Evolutionary conservation across 2,888 invertebrate species (phyloP).

Genomic region (Lithosia quadra): DNA sequence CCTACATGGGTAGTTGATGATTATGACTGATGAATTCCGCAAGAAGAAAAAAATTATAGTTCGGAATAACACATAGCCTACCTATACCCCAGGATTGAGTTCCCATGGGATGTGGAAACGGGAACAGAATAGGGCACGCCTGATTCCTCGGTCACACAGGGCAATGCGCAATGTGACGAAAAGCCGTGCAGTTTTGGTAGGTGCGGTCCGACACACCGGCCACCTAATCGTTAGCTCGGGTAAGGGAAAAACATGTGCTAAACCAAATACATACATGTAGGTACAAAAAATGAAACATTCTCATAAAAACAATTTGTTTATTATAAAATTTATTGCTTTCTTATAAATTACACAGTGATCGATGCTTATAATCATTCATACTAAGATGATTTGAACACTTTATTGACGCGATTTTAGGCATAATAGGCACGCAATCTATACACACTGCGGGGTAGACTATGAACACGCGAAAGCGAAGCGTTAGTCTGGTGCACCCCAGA

Average conservation of each 20-base stretch:
- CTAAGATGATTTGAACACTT: constrained; percentile 53
- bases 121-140: too few species aligned
- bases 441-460: background rate
- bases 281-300: constrained; percentile 15
- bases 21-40: too few species aligned
- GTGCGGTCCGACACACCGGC: too few species aligned
- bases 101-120: too few species aligned
- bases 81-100: too few species aligned
- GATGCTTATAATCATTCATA: constrained; percentile 32
- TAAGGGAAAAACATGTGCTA: background rate
- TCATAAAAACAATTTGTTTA: constrained; percentile 46
- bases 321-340: constrained; percentile 60
- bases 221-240: background rate
- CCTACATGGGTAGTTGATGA: too few species aligned
- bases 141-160: too few species aligned
- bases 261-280: background rate
- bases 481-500: background rate
- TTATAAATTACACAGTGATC: constrained; percentile 37
- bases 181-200: too few species aligned
- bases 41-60: too few species aligned
- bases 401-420: constrained; percentile 49
- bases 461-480: background rate
- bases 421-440: constrained; percentile 51
- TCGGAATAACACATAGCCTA: too few species aligned
- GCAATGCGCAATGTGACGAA: too few species aligned